Percentiles rank a stretch among this genome's conserved stretches.
Conservation (phyloP, 2,113 vertebrate genomes). For the Delphinapterus leucas region DNA sequence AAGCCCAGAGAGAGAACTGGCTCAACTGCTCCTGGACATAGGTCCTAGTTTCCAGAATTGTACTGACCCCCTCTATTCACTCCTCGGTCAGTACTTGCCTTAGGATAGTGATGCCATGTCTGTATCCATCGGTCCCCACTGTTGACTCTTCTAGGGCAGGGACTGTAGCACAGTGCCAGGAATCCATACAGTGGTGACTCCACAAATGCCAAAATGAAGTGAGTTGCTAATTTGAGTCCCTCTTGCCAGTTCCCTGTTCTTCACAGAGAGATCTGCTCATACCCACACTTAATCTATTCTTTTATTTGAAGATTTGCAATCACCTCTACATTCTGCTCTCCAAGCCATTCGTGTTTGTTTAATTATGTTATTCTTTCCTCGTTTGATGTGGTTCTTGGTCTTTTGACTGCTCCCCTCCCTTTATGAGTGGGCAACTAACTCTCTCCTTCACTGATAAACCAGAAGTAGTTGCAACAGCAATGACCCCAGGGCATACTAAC, state of each 20-base stretch:
- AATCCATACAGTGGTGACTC: not conserved
- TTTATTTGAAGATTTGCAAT: not conserved
- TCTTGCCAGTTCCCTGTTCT: not conserved
- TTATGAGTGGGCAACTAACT: not conserved
- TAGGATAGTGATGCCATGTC: no score
- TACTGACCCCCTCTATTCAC: not conserved
- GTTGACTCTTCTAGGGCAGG: not conserved
- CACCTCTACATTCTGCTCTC: not conserved
- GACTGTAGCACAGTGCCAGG: not conserved
- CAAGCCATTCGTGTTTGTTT: not conserved
- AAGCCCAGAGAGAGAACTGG: not conserved
- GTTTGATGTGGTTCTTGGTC: not conserved
- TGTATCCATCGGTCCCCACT: not conserved
- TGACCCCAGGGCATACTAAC: not conserved
- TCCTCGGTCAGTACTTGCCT: not conserved
- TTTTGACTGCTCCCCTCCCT: not conserved
- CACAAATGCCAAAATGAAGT: not conserved
- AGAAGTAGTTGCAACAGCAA: not conserved
- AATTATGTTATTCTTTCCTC: not conserved
- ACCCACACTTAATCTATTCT: not conserved
- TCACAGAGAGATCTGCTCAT: not conserved
- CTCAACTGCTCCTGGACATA: not conserved
- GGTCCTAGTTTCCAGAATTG: not conserved
- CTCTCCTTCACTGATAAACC: not conserved
- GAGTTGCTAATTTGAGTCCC: not conserved